These are phyloP conservation scores for Allygus modestus DNA, from an alignment of 2,888 invertebrate species.

Conservation along the genomic window DNA sequence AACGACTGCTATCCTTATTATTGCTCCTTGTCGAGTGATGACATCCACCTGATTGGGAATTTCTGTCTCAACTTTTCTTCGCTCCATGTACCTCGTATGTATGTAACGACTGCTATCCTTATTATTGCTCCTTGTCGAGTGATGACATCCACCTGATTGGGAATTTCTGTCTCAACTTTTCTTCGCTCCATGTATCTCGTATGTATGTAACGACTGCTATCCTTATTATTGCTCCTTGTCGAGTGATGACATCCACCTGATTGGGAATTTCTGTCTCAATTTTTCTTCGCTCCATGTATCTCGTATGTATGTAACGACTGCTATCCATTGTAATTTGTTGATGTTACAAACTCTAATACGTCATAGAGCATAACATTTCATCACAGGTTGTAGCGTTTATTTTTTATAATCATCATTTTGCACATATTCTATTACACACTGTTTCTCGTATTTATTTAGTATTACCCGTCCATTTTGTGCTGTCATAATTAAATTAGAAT, in stretches of 20 bases:
- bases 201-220: too few relatives aligned
- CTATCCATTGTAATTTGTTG: too few relatives aligned
- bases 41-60: constrained; percentile 24
- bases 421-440: too few relatives aligned
- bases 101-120: neutral
- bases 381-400: too few relatives aligned
- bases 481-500: too few relatives aligned
- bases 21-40: constrained; percentile 47
- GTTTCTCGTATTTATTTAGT: too few relatives aligned
- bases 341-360: too few relatives aligned
- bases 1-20: constrained; percentile 45
- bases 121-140: constrained; percentile 53
- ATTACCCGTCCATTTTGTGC: too few relatives aligned
- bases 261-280: neutral
- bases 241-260: constrained; percentile 46
- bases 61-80: constrained; percentile 1
- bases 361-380: too few relatives aligned
- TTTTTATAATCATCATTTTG: too few relatives aligned
- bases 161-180: neutral
- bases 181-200: neutral
- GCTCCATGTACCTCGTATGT: neutral
- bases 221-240: constrained; percentile 53
- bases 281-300: neutral
- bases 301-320: too few relatives aligned
- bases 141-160: constrained; percentile 36